phyloP scores from a whole-genome alignment of 2,888 invertebrate genomes.

The Hypolimnas misippus region DNA sequence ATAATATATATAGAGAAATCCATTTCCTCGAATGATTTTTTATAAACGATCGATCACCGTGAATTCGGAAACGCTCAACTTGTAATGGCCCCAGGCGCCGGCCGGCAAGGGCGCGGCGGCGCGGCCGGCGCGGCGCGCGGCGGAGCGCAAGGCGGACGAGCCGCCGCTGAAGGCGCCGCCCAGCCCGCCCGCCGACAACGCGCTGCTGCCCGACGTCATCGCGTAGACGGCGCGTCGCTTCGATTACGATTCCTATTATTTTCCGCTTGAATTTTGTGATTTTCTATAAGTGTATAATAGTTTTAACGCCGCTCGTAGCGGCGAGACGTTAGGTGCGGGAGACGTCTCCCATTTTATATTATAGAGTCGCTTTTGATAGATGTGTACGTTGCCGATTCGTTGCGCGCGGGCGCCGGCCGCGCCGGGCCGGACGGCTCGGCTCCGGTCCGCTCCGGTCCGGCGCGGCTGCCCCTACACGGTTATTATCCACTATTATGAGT shows the following conservation, averaged over 20 bases:
- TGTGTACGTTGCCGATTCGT: constrained; percentile 38
- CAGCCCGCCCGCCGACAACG: constrained; percentile 75
- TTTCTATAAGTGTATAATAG: constrained; percentile 82
- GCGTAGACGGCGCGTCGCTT: constrained; percentile 57
- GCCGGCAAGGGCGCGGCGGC: constrained; percentile 12
- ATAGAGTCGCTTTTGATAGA: constrained; percentile 81
- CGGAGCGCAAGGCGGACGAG: too few relatives aligned
- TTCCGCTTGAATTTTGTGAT: constrained; percentile 83
- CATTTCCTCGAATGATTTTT: too few relatives aligned
- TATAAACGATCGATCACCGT: too few relatives aligned
- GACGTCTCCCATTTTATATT: constrained; percentile 75
- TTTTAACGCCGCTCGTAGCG: constrained; percentile 66
- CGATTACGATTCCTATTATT: constrained; percentile 76
- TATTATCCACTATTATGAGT: constrained; percentile 78
- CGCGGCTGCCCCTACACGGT: constrained; percentile 50
- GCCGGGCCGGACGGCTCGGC: constrained; percentile 14
- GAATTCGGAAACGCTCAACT: too few relatives aligned
- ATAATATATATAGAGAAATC: too few relatives aligned
- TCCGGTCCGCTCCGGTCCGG: constrained; percentile 25
- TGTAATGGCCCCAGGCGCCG: too few relatives aligned
- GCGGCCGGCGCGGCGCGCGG: constrained; percentile 57
- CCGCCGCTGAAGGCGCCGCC: constrained; percentile 76
- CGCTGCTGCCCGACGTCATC: constrained; percentile 77
- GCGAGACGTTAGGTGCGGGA: constrained; percentile 80
- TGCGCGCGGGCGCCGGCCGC: constrained; percentile 26